Percentiles rank a stretch among this genome's conserved stretches.
These are phyloP conservation scores for Pogonomyrmex californicus DNA, from an alignment of 1,140 invertebrate genomes.

Conservation along the genomic window DNA sequence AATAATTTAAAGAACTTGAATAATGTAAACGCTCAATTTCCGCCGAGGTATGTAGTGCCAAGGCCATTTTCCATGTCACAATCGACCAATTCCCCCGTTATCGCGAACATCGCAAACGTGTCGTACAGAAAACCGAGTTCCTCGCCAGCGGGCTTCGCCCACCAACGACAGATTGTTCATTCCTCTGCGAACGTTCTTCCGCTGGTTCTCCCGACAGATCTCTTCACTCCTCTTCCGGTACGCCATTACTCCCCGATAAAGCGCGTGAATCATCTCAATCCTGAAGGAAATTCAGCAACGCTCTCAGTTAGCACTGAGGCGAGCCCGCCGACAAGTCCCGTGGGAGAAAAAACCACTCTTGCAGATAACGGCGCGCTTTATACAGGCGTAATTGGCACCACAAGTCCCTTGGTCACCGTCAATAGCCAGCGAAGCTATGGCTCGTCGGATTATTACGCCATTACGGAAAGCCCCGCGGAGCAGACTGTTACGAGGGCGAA, in stretches of 20 bases:
- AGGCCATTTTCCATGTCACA: slow-evolving; percentile 42
- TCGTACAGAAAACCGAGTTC: slow-evolving; percentile 1
- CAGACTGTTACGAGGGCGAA: neutral
- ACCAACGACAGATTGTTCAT: neutral
- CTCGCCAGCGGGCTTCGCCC: neutral
- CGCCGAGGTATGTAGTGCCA: slow-evolving; percentile 50
- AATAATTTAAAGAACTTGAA: neutral
- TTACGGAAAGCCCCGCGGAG: neutral
- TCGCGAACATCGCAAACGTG: neutral
- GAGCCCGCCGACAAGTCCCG: neutral
- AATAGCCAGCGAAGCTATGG: neutral
- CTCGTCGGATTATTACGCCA: neutral
- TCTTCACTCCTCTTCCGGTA: neutral
- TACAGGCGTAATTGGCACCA: neutral
- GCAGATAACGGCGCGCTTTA: neutral
- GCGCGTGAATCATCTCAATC: neutral
- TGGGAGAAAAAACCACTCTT: neutral
- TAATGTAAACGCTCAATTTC: neutral
- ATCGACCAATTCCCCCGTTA: neutral
- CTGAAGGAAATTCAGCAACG: neutral
- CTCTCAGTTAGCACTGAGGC: neutral
- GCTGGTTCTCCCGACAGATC: slow-evolving; percentile 38
- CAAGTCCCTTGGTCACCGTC: neutral
- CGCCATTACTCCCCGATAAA: slow-evolving; percentile 38
- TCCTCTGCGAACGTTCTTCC: slow-evolving; percentile 30